These are phyloP conservation scores for Epinephelus lanceolatus DNA, from an alignment of 2,113 vertebrate genomes.

Conservation along the genomic window DNA sequence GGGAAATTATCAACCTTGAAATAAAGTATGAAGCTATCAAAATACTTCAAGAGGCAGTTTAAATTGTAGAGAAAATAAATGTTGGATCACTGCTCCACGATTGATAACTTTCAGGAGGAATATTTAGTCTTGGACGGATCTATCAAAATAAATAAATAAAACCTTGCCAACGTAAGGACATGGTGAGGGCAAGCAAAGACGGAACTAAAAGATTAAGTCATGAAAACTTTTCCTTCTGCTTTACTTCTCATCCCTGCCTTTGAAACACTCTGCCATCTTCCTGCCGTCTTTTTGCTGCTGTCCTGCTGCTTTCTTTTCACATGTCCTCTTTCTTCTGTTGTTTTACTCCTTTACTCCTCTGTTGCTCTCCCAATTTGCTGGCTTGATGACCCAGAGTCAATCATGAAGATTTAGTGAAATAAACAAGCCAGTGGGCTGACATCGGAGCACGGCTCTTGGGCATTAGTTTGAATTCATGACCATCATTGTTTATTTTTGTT, in stretches of 20 bases:
- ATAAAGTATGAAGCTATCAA: not conserved
- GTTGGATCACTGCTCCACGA: not conserved
- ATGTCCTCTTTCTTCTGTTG: not conserved
- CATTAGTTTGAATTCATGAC: constrained; percentile 2
- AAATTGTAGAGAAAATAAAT: not conserved
- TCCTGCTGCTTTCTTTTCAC: constrained; percentile 21
- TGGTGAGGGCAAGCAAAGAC: not conserved
- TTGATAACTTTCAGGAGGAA: not conserved
- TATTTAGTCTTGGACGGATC: too few relatives aligned
- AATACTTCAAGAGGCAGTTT: not conserved
- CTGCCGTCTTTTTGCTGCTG: not conserved
- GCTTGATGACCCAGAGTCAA: constrained; percentile 28
- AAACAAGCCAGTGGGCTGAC: constrained; percentile 1
- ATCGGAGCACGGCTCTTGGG: not conserved
- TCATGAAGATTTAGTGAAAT: constrained; percentile 36
- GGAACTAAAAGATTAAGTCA: not conserved
- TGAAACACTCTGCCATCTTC: not conserved
- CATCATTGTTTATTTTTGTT: constrained; percentile 20
- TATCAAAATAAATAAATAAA: too few relatives aligned
- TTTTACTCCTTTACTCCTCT: constrained; percentile 6
- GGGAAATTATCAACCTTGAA: not conserved
- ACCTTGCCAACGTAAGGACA: not conserved
- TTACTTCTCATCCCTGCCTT: not conserved
- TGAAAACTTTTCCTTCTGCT: not conserved
- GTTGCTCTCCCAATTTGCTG: constrained; percentile 12